Conservation (phyloP, 2,888 invertebrate genomes). For the Ecliptopera silaceata region DNA sequence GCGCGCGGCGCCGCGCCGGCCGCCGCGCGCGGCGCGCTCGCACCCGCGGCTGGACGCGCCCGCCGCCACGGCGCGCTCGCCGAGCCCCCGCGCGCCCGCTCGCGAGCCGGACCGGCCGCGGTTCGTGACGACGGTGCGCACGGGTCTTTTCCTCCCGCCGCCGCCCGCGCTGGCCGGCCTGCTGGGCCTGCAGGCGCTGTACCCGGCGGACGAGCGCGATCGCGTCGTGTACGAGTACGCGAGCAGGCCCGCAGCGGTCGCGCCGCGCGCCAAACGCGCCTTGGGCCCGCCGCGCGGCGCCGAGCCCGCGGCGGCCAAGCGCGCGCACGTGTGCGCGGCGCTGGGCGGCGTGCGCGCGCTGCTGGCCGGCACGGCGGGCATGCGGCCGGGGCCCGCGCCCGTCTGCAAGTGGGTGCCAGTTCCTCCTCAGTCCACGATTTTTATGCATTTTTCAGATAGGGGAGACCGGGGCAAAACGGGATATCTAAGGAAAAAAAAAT, state of each 20-base stretch:
- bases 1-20: conserved; percentile 44
- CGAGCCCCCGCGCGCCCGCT: conserved; percentile 46
- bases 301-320: conserved; percentile 33
- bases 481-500: too few relatives aligned
- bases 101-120: conserved; percentile 75
- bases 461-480: too few relatives aligned
- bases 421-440: neutral
- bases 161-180: conserved; percentile 87
- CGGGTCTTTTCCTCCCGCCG: conserved; percentile 90
- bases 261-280: conserved; percentile 47
- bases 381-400: conserved; percentile 4
- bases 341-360: conserved; percentile 64
- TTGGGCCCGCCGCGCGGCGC: conserved; percentile 36
- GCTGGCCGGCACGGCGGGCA: conserved; percentile 56
- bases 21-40: conserved; percentile 40
- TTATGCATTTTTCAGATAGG: too few relatives aligned
- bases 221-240: conserved; percentile 85
- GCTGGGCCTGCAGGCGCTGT: conserved; percentile 81
- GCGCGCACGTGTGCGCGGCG: conserved; percentile 57
- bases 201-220: conserved; percentile 56
- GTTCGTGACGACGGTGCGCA: conserved; percentile 91
- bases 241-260: conserved; percentile 84
- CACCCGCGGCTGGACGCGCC: conserved; percentile 59
- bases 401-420: conserved; percentile 1
- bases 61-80: conserved; percentile 29